Conservation (phyloP, 2,797 vertebrate species). For the Diplodus puntazzo region DNA sequence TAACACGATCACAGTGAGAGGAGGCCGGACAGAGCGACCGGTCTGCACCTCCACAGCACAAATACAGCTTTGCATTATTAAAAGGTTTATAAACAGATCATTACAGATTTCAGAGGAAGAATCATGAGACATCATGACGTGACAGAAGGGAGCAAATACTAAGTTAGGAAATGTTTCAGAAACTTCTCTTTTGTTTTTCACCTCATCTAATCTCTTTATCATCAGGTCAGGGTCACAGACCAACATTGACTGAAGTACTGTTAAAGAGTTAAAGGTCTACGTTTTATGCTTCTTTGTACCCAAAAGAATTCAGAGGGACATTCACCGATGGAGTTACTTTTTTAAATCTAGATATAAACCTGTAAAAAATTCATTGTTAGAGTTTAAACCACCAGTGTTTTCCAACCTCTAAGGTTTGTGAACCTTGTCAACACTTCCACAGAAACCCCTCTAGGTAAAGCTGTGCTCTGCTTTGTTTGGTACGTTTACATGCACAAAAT, state of each 20-base stretch:
- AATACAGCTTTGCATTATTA: slow-evolving; percentile 40
- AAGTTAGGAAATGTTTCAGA: too few relatives aligned
- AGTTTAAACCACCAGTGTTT: too few relatives aligned
- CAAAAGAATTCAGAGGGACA: background rate
- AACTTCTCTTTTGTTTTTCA: background rate
- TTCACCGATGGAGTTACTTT: background rate
- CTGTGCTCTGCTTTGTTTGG: too few relatives aligned
- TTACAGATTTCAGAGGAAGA: background rate
- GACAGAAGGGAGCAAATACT: background rate
- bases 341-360: background rate
- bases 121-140: background rate
- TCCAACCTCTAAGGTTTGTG: too few relatives aligned
- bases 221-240: background rate
- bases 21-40: background rate
- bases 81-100: background rate
- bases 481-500: too few relatives aligned
- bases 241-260: background rate
- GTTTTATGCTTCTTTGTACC: background rate
- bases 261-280: too few relatives aligned
- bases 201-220: background rate
- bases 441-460: too few relatives aligned
- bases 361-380: too few relatives aligned
- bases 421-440: too few relatives aligned
- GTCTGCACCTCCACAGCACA: background rate
- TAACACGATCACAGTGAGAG: slow-evolving; percentile 18